Conservation (phyloP, 2,113 vertebrate species). For the Thalassarche chlororhynchos region DNA sequence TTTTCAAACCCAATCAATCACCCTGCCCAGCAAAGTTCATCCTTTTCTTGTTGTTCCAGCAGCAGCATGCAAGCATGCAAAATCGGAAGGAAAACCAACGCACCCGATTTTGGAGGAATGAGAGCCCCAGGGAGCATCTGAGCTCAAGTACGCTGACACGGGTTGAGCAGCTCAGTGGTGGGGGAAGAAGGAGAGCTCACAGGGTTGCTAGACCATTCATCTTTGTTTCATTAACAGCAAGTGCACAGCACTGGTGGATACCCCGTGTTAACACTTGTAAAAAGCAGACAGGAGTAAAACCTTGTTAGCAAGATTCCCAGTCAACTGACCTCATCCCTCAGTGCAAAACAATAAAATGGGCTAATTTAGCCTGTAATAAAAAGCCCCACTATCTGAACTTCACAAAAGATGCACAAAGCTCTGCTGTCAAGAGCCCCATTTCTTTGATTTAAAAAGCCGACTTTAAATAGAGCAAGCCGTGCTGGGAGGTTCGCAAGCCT, state of each 20-base stretch:
- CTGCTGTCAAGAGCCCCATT: conserved; percentile 48
- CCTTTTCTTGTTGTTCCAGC: neutral
- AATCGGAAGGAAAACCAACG: neutral
- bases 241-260: neutral
- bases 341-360: conserved; percentile 14
- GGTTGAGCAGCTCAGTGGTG: neutral
- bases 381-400: neutral
- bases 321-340: conserved; percentile 57
- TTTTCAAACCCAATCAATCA: neutral
- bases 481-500: neutral
- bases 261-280: neutral
- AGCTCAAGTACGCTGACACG: neutral
- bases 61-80: neutral
- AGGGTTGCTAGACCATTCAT: neutral
- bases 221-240: conserved; percentile 19
- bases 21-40: neutral
- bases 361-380: conserved; percentile 37
- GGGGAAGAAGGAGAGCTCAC: neutral
- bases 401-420: conserved; percentile 59
- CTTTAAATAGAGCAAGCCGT: neutral
- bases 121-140: neutral
- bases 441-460: conserved; percentile 41
- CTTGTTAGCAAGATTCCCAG: conserved; percentile 49
- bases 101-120: neutral
- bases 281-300: conserved; percentile 23